A percentile compares a stretch with the other conserved stretches of the same genome.
phyloP scores from a whole-genome alignment of 2,113 vertebrate species.

The Paramisgurnus dabryanus region DNA sequence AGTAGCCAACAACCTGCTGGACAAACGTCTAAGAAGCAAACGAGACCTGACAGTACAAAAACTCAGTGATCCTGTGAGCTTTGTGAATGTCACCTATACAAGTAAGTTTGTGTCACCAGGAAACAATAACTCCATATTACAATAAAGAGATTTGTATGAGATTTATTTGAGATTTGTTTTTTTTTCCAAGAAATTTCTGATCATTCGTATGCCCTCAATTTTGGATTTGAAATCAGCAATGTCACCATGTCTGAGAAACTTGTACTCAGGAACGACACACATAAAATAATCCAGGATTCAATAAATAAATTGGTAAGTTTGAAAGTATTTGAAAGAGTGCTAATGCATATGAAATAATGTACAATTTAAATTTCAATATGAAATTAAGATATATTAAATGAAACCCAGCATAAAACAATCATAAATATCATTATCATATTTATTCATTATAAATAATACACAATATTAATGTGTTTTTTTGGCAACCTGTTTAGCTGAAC shows the following conservation, averaged over 20 bases:
- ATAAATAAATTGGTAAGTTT: conserved; percentile 45
- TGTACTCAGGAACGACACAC: conserved; percentile 15
- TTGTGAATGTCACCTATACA: conserved; percentile 32
- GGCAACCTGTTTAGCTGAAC: no score
- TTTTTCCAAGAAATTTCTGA: conserved; percentile 12
- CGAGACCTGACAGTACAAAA: not conserved
- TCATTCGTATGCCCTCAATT: conserved; percentile 31
- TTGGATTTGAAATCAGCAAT: conserved; percentile 42
- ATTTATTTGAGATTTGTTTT: not conserved
- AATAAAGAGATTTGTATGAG: not conserved
- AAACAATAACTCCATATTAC: not conserved
- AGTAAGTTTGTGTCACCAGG: conserved; percentile 19
- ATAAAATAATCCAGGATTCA: conserved; percentile 15
- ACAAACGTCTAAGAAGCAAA: conserved; percentile 4
- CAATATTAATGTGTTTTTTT: no score
- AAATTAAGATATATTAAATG: not conserved
- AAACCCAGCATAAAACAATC: no score
- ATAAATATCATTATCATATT: no score
- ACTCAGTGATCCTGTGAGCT: conserved; percentile 27
- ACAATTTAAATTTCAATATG: no score
- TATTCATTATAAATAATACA: no score
- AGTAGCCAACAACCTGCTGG: conserved; percentile 21
- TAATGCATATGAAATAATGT: no score
- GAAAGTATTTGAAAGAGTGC: not conserved
- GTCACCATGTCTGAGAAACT: conserved; percentile 23